Evolutionary conservation across 2,113 vertebrate species (phyloP).

Genomic region (Oreocharis arfaki): DNA sequence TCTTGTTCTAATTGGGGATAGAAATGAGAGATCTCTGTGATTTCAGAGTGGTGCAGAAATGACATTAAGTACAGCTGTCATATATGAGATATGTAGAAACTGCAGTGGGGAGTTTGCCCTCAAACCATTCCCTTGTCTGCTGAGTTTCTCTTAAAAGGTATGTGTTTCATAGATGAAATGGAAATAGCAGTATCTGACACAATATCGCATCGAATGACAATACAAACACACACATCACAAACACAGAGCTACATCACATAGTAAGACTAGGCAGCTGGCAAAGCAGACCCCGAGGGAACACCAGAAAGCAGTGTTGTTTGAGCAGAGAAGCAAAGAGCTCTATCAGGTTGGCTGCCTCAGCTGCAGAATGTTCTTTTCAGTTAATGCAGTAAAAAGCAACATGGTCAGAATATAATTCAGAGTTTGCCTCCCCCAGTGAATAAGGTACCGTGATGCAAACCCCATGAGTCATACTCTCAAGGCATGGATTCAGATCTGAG

Average conservation of each 20-base stretch:
- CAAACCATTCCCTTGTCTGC: conserved; percentile 32
- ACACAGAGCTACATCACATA: background rate
- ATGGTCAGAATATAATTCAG: background rate
- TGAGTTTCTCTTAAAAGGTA: conserved; percentile 45
- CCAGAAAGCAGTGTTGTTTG: conserved; percentile 29
- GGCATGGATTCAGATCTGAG: background rate
- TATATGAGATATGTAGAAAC: background rate
- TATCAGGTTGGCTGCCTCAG: conserved; percentile 12
- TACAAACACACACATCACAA: conserved; percentile 47
- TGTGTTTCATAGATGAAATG: conserved; percentile 27
- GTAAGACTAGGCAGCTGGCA: conserved; percentile 29
- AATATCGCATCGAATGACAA: conserved; percentile 15
- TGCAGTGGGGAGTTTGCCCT: conserved; percentile 38
- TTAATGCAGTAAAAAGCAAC: conserved; percentile 12
- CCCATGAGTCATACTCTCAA: background rate
- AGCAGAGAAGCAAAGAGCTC: conserved; percentile 41
- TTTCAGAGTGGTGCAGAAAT: background rate
- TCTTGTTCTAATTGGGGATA: conserved; percentile 14
- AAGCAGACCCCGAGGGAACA: conserved; percentile 38
- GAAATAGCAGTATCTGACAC: conserved; percentile 46
- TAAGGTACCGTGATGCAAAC: background rate
- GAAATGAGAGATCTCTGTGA: background rate
- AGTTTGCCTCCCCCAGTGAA: background rate
- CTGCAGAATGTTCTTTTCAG: conserved; percentile 10
- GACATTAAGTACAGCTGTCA: conserved; percentile 27